Conservation (phyloP, 1,140 invertebrate species). For the Steinernema khuongi region DNA sequence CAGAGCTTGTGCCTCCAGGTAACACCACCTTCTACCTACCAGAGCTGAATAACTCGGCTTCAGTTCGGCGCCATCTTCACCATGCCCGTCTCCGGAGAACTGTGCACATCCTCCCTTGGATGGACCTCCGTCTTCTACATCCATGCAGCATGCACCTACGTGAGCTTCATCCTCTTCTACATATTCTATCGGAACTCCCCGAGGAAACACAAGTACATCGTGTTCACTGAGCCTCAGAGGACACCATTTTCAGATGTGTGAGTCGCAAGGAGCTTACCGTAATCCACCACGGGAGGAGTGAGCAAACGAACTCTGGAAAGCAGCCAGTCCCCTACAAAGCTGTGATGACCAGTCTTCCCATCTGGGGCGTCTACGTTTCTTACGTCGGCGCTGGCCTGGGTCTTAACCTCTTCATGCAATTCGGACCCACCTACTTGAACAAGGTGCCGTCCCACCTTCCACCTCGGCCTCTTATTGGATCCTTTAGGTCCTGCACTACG, state of each 20-base stretch:
- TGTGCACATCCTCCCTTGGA: not conserved
- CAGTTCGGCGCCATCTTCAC: constrained; percentile 9
- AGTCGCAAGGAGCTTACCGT: not conserved
- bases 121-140: constrained; percentile 5
- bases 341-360: not conserved
- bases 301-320: not conserved
- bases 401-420: constrained; percentile 1
- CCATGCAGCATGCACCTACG: not conserved
- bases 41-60: not conserved
- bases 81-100: not conserved
- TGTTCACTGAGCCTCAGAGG: not conserved
- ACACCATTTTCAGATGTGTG: not conserved
- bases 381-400: not conserved
- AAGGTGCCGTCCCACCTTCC: no score
- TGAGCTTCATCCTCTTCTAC: not conserved
- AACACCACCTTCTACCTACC: not conserved
- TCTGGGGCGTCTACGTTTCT: constrained; percentile 3
- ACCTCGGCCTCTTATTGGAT: no score
- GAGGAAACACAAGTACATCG: not conserved
- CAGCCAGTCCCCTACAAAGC: not conserved
- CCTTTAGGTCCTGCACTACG: constrained; percentile 8
- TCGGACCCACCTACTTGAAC: not conserved
- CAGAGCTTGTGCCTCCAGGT: not conserved
- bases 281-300: not conserved
- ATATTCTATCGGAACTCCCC: not conserved